A percentile compares a stretch with the other conserved stretches of the same genome.
These are phyloP conservation scores for Drosophila triauraria DNA, from an alignment of 1,140 invertebrate species.

Conservation along the genomic window DNA sequence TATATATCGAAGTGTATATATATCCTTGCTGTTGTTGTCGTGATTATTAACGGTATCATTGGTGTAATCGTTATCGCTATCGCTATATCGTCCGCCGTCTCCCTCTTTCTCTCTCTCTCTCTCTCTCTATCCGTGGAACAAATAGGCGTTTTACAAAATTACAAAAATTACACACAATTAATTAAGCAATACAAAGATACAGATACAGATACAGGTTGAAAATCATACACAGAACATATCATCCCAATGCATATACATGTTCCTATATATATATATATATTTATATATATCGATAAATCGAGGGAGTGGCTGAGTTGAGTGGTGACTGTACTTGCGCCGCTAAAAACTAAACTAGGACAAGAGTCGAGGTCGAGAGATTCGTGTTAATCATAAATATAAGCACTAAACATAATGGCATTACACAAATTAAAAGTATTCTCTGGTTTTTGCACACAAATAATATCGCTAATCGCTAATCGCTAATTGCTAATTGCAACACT, in stretches of 20 bases:
- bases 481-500: slow-evolving; percentile 13
- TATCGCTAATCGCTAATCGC: slow-evolving; percentile 63
- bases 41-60: slow-evolving; percentile 50
- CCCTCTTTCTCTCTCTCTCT: not conserved
- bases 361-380: slow-evolving; percentile 26
- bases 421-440: slow-evolving; percentile 70
- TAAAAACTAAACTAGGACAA: slow-evolving; percentile 39
- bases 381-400: slow-evolving; percentile 60
- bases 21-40: slow-evolving; percentile 32
- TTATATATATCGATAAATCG: slow-evolving; percentile 10
- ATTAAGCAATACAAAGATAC: slow-evolving; percentile 54
- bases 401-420: slow-evolving; percentile 44
- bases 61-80: slow-evolving; percentile 41
- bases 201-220: slow-evolving; percentile 42
- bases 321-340: slow-evolving; percentile 36
- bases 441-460: slow-evolving; percentile 68
- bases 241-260: slow-evolving; percentile 5
- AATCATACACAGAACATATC: slow-evolving; percentile 43
- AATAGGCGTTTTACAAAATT: slow-evolving; percentile 43
- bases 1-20: slow-evolving; percentile 49
- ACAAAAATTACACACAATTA: slow-evolving; percentile 60
- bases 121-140: slow-evolving; percentile 30
- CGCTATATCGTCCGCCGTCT: slow-evolving; percentile 19
- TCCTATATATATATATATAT: too few relatives aligned
- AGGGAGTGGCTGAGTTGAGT: slow-evolving; percentile 9